Base-by-base conservation (phyloP, 2,888 invertebrate genomes). In the Cerceris ruficornis region DNA sequence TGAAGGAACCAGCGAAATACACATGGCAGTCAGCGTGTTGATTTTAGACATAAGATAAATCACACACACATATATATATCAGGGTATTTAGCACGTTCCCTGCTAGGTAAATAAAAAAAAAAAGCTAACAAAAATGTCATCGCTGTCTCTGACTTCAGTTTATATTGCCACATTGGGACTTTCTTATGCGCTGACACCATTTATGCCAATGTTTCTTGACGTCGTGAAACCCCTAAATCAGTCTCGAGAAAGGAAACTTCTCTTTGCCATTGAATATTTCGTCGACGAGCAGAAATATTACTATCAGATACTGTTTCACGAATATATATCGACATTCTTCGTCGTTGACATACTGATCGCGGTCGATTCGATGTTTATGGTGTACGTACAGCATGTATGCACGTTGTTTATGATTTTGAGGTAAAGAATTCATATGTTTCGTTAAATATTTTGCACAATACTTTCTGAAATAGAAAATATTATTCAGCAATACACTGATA, bases 351-450 rank as follows among this genome's bases (percentile, higher is more conserved):
- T 59, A 6, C 0, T 14, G 8, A 42, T 49, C 13, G 67, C 72
- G 1, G 59, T 60, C 9, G 73, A 73, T 9, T n/a, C 43, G 9
- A 62, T 49, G 49, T 69, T 62, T 6, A 14, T 69, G 7, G 60
- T 28, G 14, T 49, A 28, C 15, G 73, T 62, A 49, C 73, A 73
- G 1, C 73, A 73, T 7, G 73, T 68, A 7, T 73, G 73, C 28
- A 66, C 59, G 0, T 13, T 62, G 9, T 13, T 73, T 13, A 49
- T 55, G 0, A 11, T 73, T 5, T 0, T 60, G 0, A 28, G 46
- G 69, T 73, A 58, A 62, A 59, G 4, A 50, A n/a, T 6, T 41
- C 4, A 7, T 50, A 50, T n/a, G 4, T 28, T 28, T 28, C 28
- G 28, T 28, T 28, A 28, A 28, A 28, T 28, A 28, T 28, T 28